Evolutionary conservation across 2,888 invertebrate genomes (phyloP).

Genomic region (Seira sanloemensis): DNA sequence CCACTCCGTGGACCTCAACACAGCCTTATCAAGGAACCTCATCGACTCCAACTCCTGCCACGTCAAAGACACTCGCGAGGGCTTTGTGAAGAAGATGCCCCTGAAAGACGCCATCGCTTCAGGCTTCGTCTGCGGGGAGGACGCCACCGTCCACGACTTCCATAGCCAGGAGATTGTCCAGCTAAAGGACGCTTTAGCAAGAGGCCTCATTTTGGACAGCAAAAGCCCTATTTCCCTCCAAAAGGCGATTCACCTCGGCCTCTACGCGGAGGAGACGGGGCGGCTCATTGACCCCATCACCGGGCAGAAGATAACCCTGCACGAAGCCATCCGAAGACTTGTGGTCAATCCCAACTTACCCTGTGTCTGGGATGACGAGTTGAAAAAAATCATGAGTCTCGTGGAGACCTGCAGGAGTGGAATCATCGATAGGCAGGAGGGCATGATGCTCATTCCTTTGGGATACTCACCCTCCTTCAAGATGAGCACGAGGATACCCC

Average conservation of each 20-base stretch:
- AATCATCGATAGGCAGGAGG: conserved; percentile 85
- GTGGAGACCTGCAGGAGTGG: conserved; percentile 88
- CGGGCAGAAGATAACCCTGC: conserved; percentile 86
- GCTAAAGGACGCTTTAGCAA: conserved; percentile 86
- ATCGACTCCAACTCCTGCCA: conserved; percentile 90
- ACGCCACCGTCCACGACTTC: conserved; percentile 81
- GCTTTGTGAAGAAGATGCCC: conserved; percentile 86
- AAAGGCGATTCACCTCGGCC: conserved; percentile 89
- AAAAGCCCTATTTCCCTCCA: conserved; percentile 89
- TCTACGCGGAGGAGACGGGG: conserved; percentile 87
- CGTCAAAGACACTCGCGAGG: conserved; percentile 86
- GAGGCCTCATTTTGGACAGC: conserved; percentile 87
- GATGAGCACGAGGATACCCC: conserved; percentile 32
- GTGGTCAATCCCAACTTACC: conserved; percentile 88
- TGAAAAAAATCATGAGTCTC: conserved; percentile 84
- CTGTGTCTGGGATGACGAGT: conserved; percentile 84
- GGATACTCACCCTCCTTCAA: conserved; percentile 59
- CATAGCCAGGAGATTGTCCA: conserved; percentile 81
- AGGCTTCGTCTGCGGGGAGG: conserved; percentile 84
- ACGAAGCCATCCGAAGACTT: conserved; percentile 88
- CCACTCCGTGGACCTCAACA: conserved; percentile 85
- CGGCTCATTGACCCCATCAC: conserved; percentile 89
- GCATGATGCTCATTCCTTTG: conserved; percentile 84
- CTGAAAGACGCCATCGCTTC: conserved; percentile 86
- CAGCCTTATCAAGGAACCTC: conserved; percentile 87